Percentiles rank a stretch among this genome's conserved stretches.
Evolutionary conservation across 2,888 invertebrate genomes (phyloP).

Genomic region (Nemurella pictetii): DNA sequence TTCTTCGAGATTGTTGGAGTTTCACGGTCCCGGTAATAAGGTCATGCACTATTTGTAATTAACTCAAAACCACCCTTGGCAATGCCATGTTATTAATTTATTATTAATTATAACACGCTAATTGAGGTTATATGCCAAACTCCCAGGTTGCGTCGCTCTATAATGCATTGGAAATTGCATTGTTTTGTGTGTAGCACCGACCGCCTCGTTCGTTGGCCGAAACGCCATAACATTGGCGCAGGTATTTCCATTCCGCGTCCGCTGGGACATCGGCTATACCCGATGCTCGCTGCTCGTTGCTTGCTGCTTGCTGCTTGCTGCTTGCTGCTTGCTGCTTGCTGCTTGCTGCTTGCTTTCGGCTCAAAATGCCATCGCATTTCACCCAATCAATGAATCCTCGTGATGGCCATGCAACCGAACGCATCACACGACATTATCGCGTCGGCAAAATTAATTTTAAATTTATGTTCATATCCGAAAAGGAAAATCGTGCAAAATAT

Average conservation of each 20-base stretch:
- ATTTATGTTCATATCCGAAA: no score
- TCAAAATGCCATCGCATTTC: no score
- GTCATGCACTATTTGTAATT: not conserved
- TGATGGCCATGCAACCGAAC: no score
- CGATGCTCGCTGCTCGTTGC: no score
- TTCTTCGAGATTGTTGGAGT: not conserved
- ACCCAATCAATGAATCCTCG: no score
- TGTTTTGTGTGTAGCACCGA: not conserved
- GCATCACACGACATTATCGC: no score
- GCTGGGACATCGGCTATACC: no score
- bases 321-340: no score
- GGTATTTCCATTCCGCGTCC: not conserved
- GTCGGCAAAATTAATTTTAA: not conserved
- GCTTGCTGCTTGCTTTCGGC: no score
- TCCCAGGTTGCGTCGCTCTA: not conserved
- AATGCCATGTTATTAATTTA: not conserved
- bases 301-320: no score
- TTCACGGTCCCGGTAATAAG: not conserved
- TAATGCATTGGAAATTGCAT: not conserved
- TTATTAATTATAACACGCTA: not conserved
- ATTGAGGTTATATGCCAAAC: not conserved
- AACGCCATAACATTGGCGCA: no score
- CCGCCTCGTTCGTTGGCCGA: no score
- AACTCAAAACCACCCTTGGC: not conserved
- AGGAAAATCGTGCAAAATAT: not conserved